These are phyloP conservation scores for Heliconius eleuchia DNA, from an alignment of 1,140 invertebrate species.

Conservation along the genomic window DNA sequence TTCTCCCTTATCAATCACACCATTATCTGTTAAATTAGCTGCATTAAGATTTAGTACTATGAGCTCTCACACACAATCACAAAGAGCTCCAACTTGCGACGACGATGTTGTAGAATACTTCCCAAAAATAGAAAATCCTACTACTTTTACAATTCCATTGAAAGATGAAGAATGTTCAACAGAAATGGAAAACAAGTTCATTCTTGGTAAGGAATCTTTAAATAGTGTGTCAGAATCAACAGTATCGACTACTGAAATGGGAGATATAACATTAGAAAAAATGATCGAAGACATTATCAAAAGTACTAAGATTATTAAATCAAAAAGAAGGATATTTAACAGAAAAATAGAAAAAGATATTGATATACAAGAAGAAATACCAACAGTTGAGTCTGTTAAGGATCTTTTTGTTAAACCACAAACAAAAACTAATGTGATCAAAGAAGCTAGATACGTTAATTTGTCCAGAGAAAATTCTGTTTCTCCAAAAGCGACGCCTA, in stretches of 20 bases:
- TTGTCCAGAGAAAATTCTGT: slow-evolving; percentile 73
- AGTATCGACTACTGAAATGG: slow-evolving; percentile 76
- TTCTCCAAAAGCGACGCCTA: slow-evolving; percentile 67
- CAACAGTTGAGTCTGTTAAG: slow-evolving; percentile 58
- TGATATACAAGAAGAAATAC: slow-evolving; percentile 56
- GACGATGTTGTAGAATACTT: slow-evolving; percentile 67
- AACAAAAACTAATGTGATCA: slow-evolving; percentile 71
- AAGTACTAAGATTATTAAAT: slow-evolving; percentile 76
- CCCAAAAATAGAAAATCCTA: slow-evolving; percentile 66
- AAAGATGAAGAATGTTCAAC: slow-evolving; percentile 73
- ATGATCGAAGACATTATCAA: slow-evolving; percentile 79
- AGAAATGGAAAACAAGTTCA: slow-evolving; percentile 78
- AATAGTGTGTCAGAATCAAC: slow-evolving; percentile 67
- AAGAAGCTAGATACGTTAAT: slow-evolving; percentile 72
- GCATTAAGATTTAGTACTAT: slow-evolving; percentile 74
- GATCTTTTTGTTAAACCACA: slow-evolving; percentile 72
- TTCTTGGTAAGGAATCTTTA: slow-evolving; percentile 65
- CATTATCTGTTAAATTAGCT: slow-evolving; percentile 69
- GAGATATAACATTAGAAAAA: slow-evolving; percentile 72
- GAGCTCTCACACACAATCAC: slow-evolving; percentile 67
- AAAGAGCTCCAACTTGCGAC: slow-evolving; percentile 48
- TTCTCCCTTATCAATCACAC: slow-evolving; percentile 72
- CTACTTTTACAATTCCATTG: slow-evolving; percentile 56
- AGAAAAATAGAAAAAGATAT: slow-evolving; percentile 47
- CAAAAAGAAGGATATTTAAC: slow-evolving; percentile 67